These are phyloP conservation scores for Drosophila cardini DNA, from an alignment of 1,140 invertebrate genomes.

Conservation along the genomic window DNA sequence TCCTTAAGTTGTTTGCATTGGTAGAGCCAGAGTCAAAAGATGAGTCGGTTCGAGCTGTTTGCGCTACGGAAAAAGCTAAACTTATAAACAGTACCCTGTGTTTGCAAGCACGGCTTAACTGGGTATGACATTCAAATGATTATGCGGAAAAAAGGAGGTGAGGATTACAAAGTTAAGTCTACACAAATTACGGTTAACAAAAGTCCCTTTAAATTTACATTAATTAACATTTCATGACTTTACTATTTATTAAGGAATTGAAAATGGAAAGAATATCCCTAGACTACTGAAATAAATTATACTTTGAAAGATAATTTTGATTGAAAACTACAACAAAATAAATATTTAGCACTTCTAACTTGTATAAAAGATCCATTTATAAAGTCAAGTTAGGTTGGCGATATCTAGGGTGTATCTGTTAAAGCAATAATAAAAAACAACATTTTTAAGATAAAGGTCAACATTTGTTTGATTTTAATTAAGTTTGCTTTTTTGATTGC, in stretches of 20 bases:
- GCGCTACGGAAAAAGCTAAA: constrained; percentile 28
- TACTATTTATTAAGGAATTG: neutral
- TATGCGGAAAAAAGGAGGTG: no score
- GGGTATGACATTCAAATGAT: no score
- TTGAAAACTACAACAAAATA: constrained; percentile 44
- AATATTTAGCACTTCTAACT: constrained; percentile 67
- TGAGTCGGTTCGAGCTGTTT: neutral
- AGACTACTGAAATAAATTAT: no score
- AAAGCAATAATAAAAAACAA: neutral
- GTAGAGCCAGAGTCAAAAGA: constrained; percentile 13
- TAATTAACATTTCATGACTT: no score
- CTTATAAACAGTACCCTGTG: constrained; percentile 16
- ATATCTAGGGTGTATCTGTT: neutral
- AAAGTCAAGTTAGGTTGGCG: constrained; percentile 50
- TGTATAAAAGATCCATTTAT: constrained; percentile 25
- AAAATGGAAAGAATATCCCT: neutral
- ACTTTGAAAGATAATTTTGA: constrained; percentile 41
- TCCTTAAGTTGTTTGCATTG: constrained; percentile 29
- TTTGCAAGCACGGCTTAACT: neutral
- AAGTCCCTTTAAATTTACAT: no score
- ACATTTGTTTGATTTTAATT: constrained; percentile 18
- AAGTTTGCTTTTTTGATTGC: constrained; percentile 22
- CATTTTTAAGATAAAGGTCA: constrained; percentile 30
- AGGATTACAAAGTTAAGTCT: no score
- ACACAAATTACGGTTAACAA: no score